Percentiles rank a stretch among this genome's conserved stretches.
These are phyloP conservation scores for Drosophila eugracilis DNA, from an alignment of 1,140 invertebrate species.

Conservation along the genomic window DNA sequence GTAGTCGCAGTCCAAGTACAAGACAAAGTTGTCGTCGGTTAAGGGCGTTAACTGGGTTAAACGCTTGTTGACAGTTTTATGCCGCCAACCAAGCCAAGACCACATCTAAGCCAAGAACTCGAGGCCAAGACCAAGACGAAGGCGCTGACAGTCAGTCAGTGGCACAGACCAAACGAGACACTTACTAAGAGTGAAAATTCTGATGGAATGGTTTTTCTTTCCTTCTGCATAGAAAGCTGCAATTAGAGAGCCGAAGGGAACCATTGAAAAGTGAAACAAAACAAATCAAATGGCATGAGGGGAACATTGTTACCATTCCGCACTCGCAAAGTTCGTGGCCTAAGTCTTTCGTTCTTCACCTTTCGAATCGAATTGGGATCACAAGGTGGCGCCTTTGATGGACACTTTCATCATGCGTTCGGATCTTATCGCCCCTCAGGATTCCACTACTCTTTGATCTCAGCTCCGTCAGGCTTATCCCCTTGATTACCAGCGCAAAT, in stretches of 20 bases:
- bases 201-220: conserved; percentile 64
- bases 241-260: conserved; percentile 54
- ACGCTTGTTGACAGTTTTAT: conserved; percentile 80
- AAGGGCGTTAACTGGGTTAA: conserved; percentile 81
- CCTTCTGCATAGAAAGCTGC: conserved; percentile 65
- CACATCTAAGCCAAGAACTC: conserved; percentile 28
- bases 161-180: conserved; percentile 77
- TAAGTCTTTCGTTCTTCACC: conserved; percentile 12
- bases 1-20: conserved; percentile 9
- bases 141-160: conserved; percentile 72
- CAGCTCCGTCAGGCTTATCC: conserved; percentile 6
- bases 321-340: conserved; percentile 2
- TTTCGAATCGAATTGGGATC: conserved; percentile 42
- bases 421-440: conserved; percentile 70
- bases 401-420: conserved; percentile 36
- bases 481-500: conserved; percentile 17
- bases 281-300: conserved; percentile 63
- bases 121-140: conserved; percentile 30
- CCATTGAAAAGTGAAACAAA: conserved; percentile 65
- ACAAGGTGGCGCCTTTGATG: conserved; percentile 28
- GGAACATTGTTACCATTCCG: conserved; percentile 37
- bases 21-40: conserved; percentile 47
- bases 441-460: conserved; percentile 7
- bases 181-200: conserved; percentile 82
- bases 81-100: conserved; percentile 42